Evolutionary conservation across 2,888 invertebrate genomes (phyloP).

Genomic region (Lottia scabra): DNA sequence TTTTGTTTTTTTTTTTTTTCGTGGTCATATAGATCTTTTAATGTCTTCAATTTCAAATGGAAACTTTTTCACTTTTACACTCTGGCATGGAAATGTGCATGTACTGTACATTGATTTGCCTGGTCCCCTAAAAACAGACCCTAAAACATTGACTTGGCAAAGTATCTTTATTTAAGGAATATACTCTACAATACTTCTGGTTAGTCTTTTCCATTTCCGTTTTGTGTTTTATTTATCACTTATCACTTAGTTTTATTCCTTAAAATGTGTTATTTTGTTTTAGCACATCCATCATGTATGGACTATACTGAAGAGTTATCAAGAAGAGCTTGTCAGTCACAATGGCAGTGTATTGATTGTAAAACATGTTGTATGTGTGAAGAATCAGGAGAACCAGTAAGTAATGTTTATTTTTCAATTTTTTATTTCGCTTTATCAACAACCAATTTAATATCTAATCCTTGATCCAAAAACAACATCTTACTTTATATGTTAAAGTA

Average conservation of each 20-base stretch:
- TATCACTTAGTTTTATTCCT: too few species aligned
- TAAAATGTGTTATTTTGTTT: constrained; percentile 9
- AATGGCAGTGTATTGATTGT: constrained; percentile 91
- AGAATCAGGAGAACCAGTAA: constrained; percentile 74
- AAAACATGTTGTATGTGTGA: constrained; percentile 87
- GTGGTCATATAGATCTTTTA: not conserved
- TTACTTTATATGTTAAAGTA: too few species aligned
- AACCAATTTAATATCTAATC: not conserved
- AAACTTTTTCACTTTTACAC: too few species aligned
- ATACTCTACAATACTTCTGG: too few species aligned
- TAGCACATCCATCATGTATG: constrained; percentile 73
- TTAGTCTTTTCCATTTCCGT: too few species aligned
- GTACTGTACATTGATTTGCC: too few species aligned
- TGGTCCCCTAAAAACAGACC: too few species aligned
- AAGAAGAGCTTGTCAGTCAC: constrained; percentile 63
- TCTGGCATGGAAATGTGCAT: too few species aligned
- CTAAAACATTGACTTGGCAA: too few species aligned
- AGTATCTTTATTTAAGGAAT: too few species aligned
- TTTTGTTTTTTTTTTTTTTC: too few species aligned
- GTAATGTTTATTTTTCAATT: constrained; percentile 22
- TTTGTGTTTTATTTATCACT: too few species aligned
- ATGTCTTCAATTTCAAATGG: not conserved
- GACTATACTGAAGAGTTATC: constrained; percentile 70
- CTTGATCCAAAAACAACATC: not conserved
- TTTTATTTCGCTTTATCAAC: not conserved